Conservation (phyloP, 2,888 invertebrate species). For the Apotomis turbidana region DNA sequence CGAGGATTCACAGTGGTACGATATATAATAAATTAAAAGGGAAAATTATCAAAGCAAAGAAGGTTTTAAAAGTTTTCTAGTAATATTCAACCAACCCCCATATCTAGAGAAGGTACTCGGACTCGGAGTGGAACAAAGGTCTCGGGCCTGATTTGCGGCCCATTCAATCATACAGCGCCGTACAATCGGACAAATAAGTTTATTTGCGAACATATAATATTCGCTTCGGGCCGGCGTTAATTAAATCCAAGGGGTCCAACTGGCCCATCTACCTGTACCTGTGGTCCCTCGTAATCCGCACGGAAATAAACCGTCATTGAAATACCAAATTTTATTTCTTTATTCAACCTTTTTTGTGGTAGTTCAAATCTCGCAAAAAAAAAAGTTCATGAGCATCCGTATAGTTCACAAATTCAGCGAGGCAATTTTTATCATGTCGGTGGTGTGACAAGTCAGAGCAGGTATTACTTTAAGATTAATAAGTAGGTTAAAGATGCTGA, state of each 20-base stretch:
- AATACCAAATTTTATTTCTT: not conserved
- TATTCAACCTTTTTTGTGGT: no score
- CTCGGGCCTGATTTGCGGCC: slow-evolving; percentile 55
- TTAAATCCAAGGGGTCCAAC: slow-evolving; percentile 63
- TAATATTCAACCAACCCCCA: not conserved
- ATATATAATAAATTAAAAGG: no score
- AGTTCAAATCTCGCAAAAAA: no score
- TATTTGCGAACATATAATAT: slow-evolving; percentile 78
- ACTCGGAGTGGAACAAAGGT: slow-evolving; percentile 48
- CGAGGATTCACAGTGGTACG: no score
- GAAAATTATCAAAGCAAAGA: no score
- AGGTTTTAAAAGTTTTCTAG: no score
- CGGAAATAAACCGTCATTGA: slow-evolving; percentile 23
- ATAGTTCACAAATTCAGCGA: no score
- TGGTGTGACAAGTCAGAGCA: no score
- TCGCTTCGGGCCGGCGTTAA: slow-evolving; percentile 71
- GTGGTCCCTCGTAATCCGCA: not conserved
- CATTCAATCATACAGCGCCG: slow-evolving; percentile 43
- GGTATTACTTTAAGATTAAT: no score
- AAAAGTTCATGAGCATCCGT: no score
- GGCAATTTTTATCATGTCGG: no score
- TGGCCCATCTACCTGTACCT: slow-evolving; percentile 38
- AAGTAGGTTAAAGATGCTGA: no score
- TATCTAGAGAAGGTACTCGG: slow-evolving; percentile 22
- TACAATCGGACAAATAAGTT: slow-evolving; percentile 70